Evolutionary conservation across 2,797 vertebrate species (phyloP).

Genomic region (Pangasius djambal): DNA sequence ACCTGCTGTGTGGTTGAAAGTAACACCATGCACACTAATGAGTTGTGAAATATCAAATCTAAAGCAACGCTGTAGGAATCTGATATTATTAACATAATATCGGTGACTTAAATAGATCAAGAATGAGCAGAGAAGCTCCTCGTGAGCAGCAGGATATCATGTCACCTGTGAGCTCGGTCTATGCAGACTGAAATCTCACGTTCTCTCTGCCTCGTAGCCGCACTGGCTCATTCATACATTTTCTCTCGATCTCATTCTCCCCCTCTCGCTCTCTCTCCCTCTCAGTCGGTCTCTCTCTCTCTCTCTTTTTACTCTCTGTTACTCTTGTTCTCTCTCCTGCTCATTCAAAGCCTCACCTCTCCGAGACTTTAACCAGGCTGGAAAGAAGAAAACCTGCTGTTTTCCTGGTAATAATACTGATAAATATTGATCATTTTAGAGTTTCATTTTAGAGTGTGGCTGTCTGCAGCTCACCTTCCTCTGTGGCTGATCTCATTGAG

Average conservation of each 20-base stretch:
- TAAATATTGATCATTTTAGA: slow-evolving; percentile 31
- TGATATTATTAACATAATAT: neutral
- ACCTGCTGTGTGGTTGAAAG: neutral
- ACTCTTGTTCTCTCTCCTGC: slow-evolving; percentile 58
- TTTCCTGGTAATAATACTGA: slow-evolving; percentile 66
- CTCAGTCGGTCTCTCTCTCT: slow-evolving; percentile 52
- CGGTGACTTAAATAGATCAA: neutral
- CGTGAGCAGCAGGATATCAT: neutral
- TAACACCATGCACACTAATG: neutral
- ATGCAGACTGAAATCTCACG: slow-evolving; percentile 32
- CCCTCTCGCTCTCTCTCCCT: slow-evolving; percentile 50
- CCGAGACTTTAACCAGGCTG: slow-evolving; percentile 53
- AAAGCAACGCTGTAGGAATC: neutral
- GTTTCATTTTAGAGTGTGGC: neutral
- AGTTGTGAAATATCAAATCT: neutral
- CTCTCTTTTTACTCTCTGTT: slow-evolving; percentile 58
- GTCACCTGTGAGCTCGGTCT: slow-evolving; percentile 43
- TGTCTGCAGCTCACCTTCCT: neutral
- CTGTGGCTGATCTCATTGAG: slow-evolving; percentile 17
- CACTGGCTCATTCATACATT: slow-evolving; percentile 74
- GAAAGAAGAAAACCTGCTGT: slow-evolving; percentile 63
- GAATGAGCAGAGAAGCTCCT: neutral
- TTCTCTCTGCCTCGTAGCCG: slow-evolving; percentile 58
- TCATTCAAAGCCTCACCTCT: slow-evolving; percentile 39
- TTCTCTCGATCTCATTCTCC: slow-evolving; percentile 50